phyloP scores from a whole-genome alignment of 2,888 invertebrate genomes.

The Graphium colonna region DNA sequence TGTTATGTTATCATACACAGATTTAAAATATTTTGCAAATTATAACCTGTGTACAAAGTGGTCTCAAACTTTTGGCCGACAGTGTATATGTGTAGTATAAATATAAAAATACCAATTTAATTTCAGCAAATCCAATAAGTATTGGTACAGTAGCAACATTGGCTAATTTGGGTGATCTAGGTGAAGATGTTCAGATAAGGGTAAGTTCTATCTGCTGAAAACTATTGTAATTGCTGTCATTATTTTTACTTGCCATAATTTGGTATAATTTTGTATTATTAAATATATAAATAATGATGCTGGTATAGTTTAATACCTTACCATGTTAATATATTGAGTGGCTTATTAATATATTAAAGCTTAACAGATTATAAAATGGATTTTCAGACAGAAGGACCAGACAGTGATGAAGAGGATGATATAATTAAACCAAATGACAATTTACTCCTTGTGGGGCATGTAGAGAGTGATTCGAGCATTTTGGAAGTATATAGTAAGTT shows the following conservation, averaged over 20 bases:
- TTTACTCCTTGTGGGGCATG: slow-evolving; percentile 91
- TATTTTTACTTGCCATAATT: too few species aligned
- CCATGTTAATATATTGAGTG: too few species aligned
- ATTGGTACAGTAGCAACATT: slow-evolving; percentile 79
- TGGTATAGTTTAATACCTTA: too few species aligned
- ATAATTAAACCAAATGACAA: slow-evolving; percentile 94
- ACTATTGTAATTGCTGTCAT: not conserved
- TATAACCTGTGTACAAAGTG: too few species aligned
- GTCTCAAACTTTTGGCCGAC: too few species aligned
- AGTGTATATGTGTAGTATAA: too few species aligned
- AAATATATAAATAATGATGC: too few species aligned
- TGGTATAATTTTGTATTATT: too few species aligned
- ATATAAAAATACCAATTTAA: too few species aligned
- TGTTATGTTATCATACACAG: too few species aligned
- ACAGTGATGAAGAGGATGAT: slow-evolving; percentile 93
- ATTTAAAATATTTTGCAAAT: too few species aligned
- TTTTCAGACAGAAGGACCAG: slow-evolving; percentile 69
- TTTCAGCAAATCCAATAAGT: slow-evolving; percentile 70
- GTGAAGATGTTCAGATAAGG: slow-evolving; percentile 72
- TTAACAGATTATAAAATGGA: not conserved
- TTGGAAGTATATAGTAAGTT: slow-evolving; percentile 91
- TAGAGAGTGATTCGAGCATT: slow-evolving; percentile 91
- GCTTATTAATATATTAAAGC: too few species aligned
- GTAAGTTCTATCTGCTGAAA: slow-evolving; percentile 42
- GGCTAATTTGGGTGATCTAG: slow-evolving; percentile 70